Evolutionary conservation across 2,797 vertebrate genomes (phyloP), one percentile per base, ranked within the genome.

Genomic region (Oreochromis mossambicus): DNA sequence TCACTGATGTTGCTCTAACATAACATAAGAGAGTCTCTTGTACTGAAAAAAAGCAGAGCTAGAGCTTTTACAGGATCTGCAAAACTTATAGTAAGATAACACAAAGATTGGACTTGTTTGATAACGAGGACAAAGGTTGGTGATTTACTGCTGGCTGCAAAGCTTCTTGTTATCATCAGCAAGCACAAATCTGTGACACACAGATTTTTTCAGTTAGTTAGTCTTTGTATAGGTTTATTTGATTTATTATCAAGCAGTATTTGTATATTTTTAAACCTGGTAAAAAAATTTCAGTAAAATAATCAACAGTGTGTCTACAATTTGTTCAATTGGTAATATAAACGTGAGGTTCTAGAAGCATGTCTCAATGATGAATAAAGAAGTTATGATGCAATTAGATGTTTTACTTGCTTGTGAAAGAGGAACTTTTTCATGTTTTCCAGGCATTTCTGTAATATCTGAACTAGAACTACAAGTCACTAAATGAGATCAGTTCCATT

Each of bases 71-170:
- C 3, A 5, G 8, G 13, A 3, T 73, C 68, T 73, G 68, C 43
- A 12, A 24, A 29, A 21, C 9, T 2, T 9, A 5, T 19, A 15
- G 11, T 24, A 2, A 79, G 80, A 86, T 81, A 86, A 86, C 13
- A 73, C 4, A 63, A 84, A 83, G 24, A 4, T n/a, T 32, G 32
- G 21, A 26, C 36, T 54, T 78, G 36, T 81, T 50, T 68, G 61
- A 58, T 85, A 78, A 70, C 2, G n/a, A 77, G 43, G 63, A 38
- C 82, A 92, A 90, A 90, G 86, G 82, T 89, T 77, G 43, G 11
- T 6, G 21, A 4, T 41, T 77, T 79, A 24, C 46, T 75, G 50
- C 24, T 19, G 19, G 5, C 7, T 63, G 78, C 19, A 50, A 75
- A 6, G 2, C 32, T 36, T 84, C 10, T 9, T 83, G 2, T 80